A percentile compares a stretch with the other conserved stretches of the same genome.
Conservation (phyloP, 2,113 vertebrate genomes). For the Protobothrops flavoviridis region DNA sequence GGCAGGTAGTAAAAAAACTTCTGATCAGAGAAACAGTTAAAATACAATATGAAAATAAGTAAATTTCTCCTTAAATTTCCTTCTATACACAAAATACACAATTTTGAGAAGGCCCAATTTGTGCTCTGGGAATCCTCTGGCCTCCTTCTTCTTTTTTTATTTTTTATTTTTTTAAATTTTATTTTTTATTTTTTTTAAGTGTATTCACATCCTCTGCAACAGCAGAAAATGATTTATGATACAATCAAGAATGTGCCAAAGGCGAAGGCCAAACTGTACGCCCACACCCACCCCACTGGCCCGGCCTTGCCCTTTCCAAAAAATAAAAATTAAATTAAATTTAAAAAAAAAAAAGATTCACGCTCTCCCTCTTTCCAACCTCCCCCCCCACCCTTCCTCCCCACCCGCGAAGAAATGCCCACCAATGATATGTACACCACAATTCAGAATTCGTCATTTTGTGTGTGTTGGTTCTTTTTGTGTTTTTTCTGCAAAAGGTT, state of each 20-base stretch:
- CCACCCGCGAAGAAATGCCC: constrained; percentile 75
- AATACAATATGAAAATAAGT: constrained; percentile 99
- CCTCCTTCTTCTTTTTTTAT: constrained; percentile 64
- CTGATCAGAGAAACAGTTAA: constrained; percentile 92
- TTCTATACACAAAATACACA: constrained; percentile 98
- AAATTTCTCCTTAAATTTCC: constrained; percentile 98
- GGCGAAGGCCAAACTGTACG: constrained; percentile 57
- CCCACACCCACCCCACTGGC: constrained; percentile 51
- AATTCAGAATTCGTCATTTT: constrained; percentile 64
- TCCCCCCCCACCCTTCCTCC: constrained; percentile 56
- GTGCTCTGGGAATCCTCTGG: constrained; percentile 89
- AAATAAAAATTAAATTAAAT: background rate
- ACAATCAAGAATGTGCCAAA: constrained; percentile 78
- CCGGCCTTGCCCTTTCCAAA: constrained; percentile 73
- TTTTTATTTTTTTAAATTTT: no score
- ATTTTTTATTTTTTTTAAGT: constrained; percentile 57
- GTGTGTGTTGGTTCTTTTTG: no score
- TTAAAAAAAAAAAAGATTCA: constrained; percentile 48
- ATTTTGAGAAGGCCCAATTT: constrained; percentile 89
- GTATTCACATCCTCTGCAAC: constrained; percentile 91
- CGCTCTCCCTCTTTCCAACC: constrained; percentile 30
- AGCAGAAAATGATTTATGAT: constrained; percentile 85
- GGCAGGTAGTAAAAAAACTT: constrained; percentile 81
- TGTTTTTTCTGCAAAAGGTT: constrained; percentile 83
- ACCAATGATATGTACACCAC: constrained; percentile 86